These are phyloP conservation scores for Notothenia coriiceps DNA, from an alignment of 2,113 vertebrate genomes.

Conservation along the genomic window DNA sequence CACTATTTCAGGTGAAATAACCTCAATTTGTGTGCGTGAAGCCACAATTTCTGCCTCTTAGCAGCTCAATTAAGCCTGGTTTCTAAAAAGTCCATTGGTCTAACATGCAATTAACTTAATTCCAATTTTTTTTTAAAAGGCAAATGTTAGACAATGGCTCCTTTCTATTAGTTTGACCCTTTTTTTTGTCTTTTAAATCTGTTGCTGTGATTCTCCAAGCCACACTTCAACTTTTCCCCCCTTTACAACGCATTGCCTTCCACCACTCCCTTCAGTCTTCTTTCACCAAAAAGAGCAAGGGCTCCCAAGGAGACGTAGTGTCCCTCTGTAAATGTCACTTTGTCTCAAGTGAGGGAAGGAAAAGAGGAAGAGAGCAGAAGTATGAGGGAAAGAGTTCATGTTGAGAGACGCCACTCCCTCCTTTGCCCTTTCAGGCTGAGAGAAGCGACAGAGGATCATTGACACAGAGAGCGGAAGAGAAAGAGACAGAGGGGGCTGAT, in stretches of 20 bases:
- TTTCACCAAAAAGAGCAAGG: slow-evolving; percentile 48
- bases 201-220: slow-evolving; percentile 16
- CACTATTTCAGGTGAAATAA: slow-evolving; percentile 10
- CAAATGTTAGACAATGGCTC: not conserved
- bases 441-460: slow-evolving; percentile 36
- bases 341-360: slow-evolving; percentile 58
- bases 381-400: slow-evolving; percentile 57
- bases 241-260: slow-evolving; percentile 14
- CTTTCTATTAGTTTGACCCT: not conserved
- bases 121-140: not conserved
- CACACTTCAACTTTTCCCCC: slow-evolving; percentile 38
- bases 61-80: slow-evolving; percentile 16
- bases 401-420: slow-evolving; percentile 59
- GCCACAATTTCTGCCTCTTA: not conserved
- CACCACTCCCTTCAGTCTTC: slow-evolving; percentile 37
- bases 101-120: not conserved
- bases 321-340: slow-evolving; percentile 77
- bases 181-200: slow-evolving; percentile 9
- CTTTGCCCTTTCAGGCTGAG: slow-evolving; percentile 66
- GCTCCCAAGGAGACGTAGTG: slow-evolving; percentile 54
- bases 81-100: slow-evolving; percentile 3
- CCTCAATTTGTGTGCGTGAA: slow-evolving; percentile 10
- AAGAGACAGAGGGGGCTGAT: slow-evolving; percentile 42
- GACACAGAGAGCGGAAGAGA: not conserved
- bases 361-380: slow-evolving; percentile 43